A percentile compares a stretch with the other conserved stretches of the same genome.
phyloP scores from a whole-genome alignment of 64 coral and sea anemone species.

The Porites australiensis region DNA sequence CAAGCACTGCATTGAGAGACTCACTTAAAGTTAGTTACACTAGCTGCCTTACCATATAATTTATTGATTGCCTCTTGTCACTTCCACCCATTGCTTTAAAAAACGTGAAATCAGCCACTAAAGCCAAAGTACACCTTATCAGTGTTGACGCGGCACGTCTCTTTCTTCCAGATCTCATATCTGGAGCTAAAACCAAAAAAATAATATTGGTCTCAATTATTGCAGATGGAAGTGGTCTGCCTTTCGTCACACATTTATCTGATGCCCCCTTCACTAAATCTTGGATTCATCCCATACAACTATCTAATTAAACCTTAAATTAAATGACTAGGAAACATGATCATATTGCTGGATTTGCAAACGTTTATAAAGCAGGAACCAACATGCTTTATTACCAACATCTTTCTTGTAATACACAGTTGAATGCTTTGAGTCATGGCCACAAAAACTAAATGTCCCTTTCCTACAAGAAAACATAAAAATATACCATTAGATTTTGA shows the following conservation, averaged over 20 bases:
- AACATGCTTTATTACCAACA: not conserved
- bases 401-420: conserved; percentile 21
- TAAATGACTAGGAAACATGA: too few species aligned
- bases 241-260: too few species aligned
- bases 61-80: conserved; percentile 37
- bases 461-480: not conserved
- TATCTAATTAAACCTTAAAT: too few species aligned
- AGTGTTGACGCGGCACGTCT: conserved; percentile 57
- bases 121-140: conserved; percentile 54
- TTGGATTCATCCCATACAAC: too few species aligned
- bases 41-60: conserved; percentile 62
- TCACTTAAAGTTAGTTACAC: not conserved
- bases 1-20: too few species aligned
- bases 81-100: conserved; percentile 50
- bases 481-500: not conserved
- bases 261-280: too few species aligned
- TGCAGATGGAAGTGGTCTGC: too few species aligned
- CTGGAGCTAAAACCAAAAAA: not conserved
- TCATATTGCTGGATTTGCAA: too few species aligned
- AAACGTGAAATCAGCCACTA: conserved; percentile 73
- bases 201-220: not conserved
- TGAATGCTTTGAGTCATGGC: conserved; percentile 52
- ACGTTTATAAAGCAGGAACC: too few species aligned
- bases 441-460: conserved; percentile 33
- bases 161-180: not conserved